Percentiles rank a stretch among this genome's conserved stretches.
These are phyloP conservation scores for Arbacia lixula DNA, from an alignment of 53 echinoderm and acorn worm genomes.

Conservation along the genomic window DNA sequence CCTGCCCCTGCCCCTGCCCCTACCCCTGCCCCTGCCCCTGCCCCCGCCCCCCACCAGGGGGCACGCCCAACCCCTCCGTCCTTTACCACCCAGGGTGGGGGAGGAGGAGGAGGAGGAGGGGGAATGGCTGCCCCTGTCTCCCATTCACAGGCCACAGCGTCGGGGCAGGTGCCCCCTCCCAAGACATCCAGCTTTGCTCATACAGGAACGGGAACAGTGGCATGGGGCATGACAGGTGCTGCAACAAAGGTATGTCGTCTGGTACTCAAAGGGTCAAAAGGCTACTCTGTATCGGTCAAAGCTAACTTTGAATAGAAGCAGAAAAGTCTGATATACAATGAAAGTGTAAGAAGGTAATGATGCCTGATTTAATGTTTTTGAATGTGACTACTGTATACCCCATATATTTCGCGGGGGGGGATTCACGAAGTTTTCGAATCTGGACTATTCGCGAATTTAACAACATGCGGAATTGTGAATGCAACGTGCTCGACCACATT, in stretches of 20 bases:
- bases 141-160: not conserved
- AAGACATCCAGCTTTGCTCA: slow-evolving; percentile 73
- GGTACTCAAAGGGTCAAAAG: not conserved
- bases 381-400: too few relatives aligned
- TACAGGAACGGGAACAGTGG: slow-evolving; percentile 81
- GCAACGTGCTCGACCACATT: too few relatives aligned
- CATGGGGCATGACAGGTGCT: slow-evolving; percentile 75
- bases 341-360: too few relatives aligned
- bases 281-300: too few relatives aligned
- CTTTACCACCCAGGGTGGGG: not conserved
- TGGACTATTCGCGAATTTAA: too few relatives aligned
- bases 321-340: too few relatives aligned
- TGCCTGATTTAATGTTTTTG: too few relatives aligned
- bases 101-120: not conserved
- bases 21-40: not conserved
- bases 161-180: slow-evolving; percentile 36
- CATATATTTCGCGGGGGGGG: too few relatives aligned
- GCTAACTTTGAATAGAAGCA: too few relatives aligned
- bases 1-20: not conserved
- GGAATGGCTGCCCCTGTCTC: too few relatives aligned
- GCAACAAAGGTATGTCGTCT: slow-evolving; percentile 22
- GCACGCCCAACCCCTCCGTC: not conserved
- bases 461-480: too few relatives aligned
- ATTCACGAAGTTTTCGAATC: too few relatives aligned
- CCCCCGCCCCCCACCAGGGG: not conserved